Evolutionary conservation across 2,113 vertebrate genomes (phyloP).

Genomic region (Hippolais icterina): DNA sequence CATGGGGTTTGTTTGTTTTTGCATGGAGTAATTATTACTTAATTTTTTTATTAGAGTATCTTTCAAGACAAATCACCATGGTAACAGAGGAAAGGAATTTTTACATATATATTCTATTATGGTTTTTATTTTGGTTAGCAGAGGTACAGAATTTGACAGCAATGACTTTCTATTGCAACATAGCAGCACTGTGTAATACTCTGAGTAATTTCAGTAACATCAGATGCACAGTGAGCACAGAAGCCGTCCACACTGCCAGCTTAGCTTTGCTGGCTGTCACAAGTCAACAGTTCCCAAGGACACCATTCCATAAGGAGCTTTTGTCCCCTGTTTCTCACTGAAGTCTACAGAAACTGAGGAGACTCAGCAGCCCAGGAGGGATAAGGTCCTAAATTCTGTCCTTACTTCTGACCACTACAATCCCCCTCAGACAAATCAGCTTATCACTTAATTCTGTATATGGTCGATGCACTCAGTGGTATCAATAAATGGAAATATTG

Average conservation of each 20-base stretch:
- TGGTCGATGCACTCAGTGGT: neutral
- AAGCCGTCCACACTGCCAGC: neutral
- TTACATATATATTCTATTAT: neutral
- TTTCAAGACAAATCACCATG: neutral
- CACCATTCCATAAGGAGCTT: neutral
- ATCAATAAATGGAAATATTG: neutral
- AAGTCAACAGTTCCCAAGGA: neutral
- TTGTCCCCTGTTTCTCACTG: neutral
- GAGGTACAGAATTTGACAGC: neutral
- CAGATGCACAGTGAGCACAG: neutral
- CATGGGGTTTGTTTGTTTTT: neutral
- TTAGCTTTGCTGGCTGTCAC: neutral
- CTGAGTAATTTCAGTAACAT: neutral
- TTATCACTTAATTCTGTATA: neutral
- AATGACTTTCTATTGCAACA: neutral
- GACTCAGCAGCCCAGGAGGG: neutral
- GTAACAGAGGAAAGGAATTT: neutral
- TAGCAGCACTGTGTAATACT: neutral
- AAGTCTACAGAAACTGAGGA: neutral
- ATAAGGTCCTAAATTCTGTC: neutral
- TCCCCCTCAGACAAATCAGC: neutral
- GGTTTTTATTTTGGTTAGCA: neutral
- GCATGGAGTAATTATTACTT: neutral
- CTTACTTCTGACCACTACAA: neutral
- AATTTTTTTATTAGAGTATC: neutral